Percentiles rank a stretch among this genome's conserved stretches.
Evolutionary conservation across 23 tunicate genomes (phyloP).

Genomic region (Halocynthia roretzi): DNA sequence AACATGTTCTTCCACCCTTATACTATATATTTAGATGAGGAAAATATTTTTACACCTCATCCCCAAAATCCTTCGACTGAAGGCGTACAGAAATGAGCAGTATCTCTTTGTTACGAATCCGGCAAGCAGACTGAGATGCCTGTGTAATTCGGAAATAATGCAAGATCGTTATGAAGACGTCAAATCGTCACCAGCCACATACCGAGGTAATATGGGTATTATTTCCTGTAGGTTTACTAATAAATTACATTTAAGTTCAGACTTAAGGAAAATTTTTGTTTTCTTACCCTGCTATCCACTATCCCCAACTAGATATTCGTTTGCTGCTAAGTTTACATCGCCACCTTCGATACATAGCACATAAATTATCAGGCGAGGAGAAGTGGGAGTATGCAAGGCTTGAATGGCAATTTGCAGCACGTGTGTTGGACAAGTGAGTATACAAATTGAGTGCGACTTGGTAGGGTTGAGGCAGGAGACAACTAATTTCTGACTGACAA

Average conservation of each 20-base stretch:
- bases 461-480: no score
- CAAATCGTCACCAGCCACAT: background rate
- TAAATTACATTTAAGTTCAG: background rate
- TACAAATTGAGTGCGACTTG: no score
- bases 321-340: constrained; percentile 16
- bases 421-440: constrained; percentile 55
- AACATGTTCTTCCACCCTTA: no score
- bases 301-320: constrained; percentile 21
- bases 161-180: constrained; percentile 25
- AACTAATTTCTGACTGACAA: no score
- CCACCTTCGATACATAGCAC: constrained; percentile 22
- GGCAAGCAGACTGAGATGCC: constrained; percentile 5
- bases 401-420: constrained; percentile 85
- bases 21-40: constrained; percentile 14
- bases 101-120: constrained; percentile 14
- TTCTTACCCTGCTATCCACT: background rate
- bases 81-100: background rate
- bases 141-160: constrained; percentile 15
- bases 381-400: constrained; percentile 26
- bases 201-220: background rate
- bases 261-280: background rate
- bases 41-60: constrained; percentile 10
- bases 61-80: constrained; percentile 16
- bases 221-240: background rate
- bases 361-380: constrained; percentile 18